phyloP scores from a whole-genome alignment of 2,797 vertebrate genomes.

The Hemitrygon akajei region DNA sequence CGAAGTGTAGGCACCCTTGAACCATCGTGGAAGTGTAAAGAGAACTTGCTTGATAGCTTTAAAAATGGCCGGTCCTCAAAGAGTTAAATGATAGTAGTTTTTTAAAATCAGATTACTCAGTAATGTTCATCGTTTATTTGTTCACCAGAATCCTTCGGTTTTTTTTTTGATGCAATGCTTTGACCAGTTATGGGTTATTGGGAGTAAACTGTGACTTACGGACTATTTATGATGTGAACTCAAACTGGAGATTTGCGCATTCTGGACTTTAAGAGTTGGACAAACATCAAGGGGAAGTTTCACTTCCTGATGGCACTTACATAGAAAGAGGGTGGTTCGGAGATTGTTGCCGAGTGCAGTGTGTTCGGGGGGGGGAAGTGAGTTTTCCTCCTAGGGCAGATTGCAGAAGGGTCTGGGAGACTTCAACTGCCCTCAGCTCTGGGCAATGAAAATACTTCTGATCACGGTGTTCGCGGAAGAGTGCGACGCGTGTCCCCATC shows the following conservation, averaged over 20 bases:
- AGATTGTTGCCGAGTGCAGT: not conserved
- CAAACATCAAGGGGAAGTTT: not conserved
- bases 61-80: not conserved
- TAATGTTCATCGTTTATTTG: not conserved
- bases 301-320: conserved; percentile 26
- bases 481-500: not conserved
- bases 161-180: not conserved
- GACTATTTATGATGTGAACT: not conserved
- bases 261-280: not conserved
- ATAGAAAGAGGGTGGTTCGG: not conserved
- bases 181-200: not conserved
- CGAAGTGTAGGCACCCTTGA: not conserved
- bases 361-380: not conserved
- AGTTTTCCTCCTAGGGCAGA: not conserved
- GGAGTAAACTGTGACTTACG: not conserved
- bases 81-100: not conserved
- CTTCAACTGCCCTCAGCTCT: not conserved
- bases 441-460: not conserved
- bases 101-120: conserved; percentile 2
- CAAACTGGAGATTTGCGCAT: not conserved
- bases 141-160: not conserved
- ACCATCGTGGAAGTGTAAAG: not conserved
- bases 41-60: not conserved
- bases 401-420: too few relatives aligned
- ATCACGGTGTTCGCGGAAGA: too few relatives aligned